Conservation (phyloP, 1,140 invertebrate species). For the Drosophila erecta region DNA sequence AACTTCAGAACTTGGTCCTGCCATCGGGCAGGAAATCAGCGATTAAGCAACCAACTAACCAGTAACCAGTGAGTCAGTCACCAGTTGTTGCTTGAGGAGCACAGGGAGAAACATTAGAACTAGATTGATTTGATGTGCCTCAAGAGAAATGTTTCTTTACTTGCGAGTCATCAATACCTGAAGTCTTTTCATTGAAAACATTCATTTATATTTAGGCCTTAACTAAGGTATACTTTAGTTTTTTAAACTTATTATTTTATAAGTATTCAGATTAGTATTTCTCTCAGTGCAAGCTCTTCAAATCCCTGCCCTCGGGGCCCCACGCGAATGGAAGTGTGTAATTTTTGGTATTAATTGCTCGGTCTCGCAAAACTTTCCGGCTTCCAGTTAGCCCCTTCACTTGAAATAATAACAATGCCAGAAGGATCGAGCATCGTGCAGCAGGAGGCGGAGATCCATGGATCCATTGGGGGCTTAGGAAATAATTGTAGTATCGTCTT, state of each 20-base stretch:
- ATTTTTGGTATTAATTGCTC: conserved; percentile 80
- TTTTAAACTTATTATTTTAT: background rate
- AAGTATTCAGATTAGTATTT: background rate
- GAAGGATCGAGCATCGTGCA: conserved; percentile 7
- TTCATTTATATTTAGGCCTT: too few relatives aligned
- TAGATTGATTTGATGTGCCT: too few relatives aligned
- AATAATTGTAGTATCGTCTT: conserved; percentile 76
- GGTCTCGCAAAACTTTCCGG: conserved; percentile 62
- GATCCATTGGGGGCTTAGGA: conserved; percentile 48
- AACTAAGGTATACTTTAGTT: background rate
- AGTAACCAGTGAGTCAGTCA: conserved; percentile 37
- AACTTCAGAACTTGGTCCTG: conserved; percentile 77
- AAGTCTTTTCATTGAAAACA: too few relatives aligned
- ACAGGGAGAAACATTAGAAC: background rate
- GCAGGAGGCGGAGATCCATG: background rate
- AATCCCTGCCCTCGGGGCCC: conserved; percentile 46
- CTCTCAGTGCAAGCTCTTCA: conserved; percentile 19
- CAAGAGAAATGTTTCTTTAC: background rate
- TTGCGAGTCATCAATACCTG: too few relatives aligned
- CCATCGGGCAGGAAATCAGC: conserved; percentile 72
- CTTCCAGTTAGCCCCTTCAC: conserved; percentile 53
- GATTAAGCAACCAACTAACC: conserved; percentile 77
- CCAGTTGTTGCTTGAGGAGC: conserved; percentile 14
- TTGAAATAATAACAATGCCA: conserved; percentile 59
- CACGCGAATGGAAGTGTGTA: conserved; percentile 64